Evolutionary conservation across 2,888 invertebrate genomes (phyloP).

Genomic region (Leucoptera coffeella): DNA sequence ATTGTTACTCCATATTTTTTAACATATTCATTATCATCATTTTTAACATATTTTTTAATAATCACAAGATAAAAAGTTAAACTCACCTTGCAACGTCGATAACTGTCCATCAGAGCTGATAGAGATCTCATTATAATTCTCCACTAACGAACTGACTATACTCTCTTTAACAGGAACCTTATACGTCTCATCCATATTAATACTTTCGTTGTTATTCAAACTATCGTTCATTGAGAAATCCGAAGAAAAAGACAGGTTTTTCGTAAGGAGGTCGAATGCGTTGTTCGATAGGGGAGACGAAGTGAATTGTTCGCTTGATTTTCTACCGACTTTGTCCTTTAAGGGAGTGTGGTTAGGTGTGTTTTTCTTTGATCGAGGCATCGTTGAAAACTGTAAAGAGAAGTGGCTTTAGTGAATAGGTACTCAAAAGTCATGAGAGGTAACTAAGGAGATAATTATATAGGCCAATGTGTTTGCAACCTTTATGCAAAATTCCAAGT

Average conservation of each 20-base stretch:
- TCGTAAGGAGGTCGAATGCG: conserved; percentile 36
- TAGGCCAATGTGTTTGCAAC: too few species aligned
- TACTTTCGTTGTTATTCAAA: conserved; percentile 34
- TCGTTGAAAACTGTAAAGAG: conserved; percentile 53
- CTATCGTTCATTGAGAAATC: conserved; percentile 43
- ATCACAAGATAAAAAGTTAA: neutral
- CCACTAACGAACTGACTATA: conserved; percentile 23
- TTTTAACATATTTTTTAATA: too few species aligned
- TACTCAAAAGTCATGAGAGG: too few species aligned
- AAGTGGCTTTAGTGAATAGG: neutral
- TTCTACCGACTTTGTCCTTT: too few species aligned
- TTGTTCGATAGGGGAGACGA: conserved; percentile 20
- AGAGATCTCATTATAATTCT: conserved; percentile 46
- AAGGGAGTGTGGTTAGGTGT: conserved; percentile 38
- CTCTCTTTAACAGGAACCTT: conserved; percentile 39
- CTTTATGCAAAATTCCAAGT: too few species aligned
- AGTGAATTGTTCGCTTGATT: too few species aligned
- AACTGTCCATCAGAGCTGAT: conserved; percentile 40
- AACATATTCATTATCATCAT: too few species aligned
- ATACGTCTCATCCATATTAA: conserved; percentile 25
- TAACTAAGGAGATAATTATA: too few species aligned
- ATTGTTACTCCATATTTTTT: too few species aligned
- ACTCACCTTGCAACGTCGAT: conserved; percentile 37
- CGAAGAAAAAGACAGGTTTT: conserved; percentile 41
- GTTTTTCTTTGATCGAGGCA: conserved; percentile 53